These are phyloP conservation scores for Electrona antarctica DNA, from an alignment of 2,113 vertebrate genomes.

Conservation along the genomic window DNA sequence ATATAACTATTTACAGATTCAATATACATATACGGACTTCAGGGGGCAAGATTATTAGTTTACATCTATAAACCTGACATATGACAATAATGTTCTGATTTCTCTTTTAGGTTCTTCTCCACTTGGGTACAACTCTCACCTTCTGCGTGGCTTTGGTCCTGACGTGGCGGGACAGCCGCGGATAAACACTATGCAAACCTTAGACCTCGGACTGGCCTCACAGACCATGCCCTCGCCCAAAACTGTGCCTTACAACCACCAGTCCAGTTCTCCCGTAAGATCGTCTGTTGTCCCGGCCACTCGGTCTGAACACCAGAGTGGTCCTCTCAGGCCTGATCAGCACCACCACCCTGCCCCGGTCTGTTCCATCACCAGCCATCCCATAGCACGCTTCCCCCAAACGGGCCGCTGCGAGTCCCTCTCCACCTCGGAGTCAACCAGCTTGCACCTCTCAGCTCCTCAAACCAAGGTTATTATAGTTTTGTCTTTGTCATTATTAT, in stretches of 20 bases:
- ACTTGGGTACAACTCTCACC: slow-evolving; percentile 70
- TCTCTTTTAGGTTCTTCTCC: slow-evolving; percentile 69
- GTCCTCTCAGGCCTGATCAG: slow-evolving; percentile 77
- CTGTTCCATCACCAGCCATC: slow-evolving; percentile 49
- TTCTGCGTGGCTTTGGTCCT: slow-evolving; percentile 74
- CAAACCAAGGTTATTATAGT: too few relatives aligned
- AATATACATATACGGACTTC: too few relatives aligned
- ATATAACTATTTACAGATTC: too few relatives aligned
- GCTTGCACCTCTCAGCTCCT: slow-evolving; percentile 72
- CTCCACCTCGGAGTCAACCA: slow-evolving; percentile 62
- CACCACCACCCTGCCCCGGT: slow-evolving; percentile 78
- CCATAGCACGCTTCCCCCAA: slow-evolving; percentile 11
- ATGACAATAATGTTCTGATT: too few relatives aligned
- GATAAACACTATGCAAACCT: slow-evolving; percentile 70
- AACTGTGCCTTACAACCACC: slow-evolving; percentile 79
- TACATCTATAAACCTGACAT: too few relatives aligned
- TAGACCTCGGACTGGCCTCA: slow-evolving; percentile 78
- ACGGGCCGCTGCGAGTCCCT: background rate
- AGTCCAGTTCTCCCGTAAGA: slow-evolving; percentile 82
- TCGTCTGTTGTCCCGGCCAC: slow-evolving; percentile 52
- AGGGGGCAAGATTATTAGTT: too few relatives aligned
- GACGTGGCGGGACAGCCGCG: slow-evolving; percentile 67
- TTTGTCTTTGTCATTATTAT: too few relatives aligned
- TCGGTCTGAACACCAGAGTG: too few relatives aligned
- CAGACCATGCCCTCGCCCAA: slow-evolving; percentile 81